phyloP scores from a whole-genome alignment of 2,888 invertebrate genomes.

The Parnassius orleans region DNA sequence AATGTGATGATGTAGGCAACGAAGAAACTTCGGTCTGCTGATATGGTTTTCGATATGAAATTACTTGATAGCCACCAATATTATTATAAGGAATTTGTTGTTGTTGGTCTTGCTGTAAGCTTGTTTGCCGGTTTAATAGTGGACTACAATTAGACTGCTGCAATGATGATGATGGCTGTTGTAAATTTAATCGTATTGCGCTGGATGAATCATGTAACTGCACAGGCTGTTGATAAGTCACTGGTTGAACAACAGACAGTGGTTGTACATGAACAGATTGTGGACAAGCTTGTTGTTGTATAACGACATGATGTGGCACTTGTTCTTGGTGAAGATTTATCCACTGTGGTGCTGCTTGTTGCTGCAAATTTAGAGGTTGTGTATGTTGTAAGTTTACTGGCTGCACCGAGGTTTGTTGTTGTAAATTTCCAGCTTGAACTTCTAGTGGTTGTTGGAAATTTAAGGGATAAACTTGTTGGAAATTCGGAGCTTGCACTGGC shows the following conservation, averaged over 20 bases:
- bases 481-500: constrained; percentile 9
- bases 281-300: constrained; percentile 12
- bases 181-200: constrained; percentile 7
- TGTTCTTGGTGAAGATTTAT: constrained; percentile 9
- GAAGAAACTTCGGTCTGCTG: constrained; percentile 8
- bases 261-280: constrained; percentile 9
- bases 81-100: constrained; percentile 18
- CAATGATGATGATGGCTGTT: constrained; percentile 1
- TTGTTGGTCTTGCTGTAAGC: constrained; percentile 8
- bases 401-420: constrained; percentile 29
- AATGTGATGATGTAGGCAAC: constrained; percentile 6
- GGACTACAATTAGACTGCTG: neutral
- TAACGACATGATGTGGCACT: neutral
- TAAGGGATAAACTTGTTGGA: constrained; percentile 25
- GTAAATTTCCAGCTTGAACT: constrained; percentile 22
- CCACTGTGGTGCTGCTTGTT: neutral
- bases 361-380: neutral
- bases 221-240: constrained; percentile 16
- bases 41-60: constrained; percentile 22
- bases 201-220: neutral
- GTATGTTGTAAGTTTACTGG: constrained; percentile 11
- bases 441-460: constrained; percentile 27
- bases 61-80: constrained; percentile 18
- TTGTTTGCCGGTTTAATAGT: neutral
- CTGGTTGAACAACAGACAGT: constrained; percentile 10